These are phyloP conservation scores for Himalopsyche tibetana DNA, from an alignment of 2,888 invertebrate genomes.

Conservation along the genomic window DNA sequence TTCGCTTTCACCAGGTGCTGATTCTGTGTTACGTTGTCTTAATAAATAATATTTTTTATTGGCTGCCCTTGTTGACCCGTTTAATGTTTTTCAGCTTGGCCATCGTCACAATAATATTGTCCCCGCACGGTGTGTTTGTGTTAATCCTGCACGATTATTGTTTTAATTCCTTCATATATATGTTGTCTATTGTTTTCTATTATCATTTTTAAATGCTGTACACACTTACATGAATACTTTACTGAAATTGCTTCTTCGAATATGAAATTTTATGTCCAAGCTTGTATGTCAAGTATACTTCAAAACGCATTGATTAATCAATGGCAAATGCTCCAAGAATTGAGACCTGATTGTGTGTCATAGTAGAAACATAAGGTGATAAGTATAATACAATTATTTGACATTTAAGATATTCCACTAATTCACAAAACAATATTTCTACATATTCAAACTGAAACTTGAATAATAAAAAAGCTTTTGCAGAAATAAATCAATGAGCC, in stretches of 20 bases:
- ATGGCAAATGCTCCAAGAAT: too few species aligned
- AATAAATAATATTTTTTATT: not conserved
- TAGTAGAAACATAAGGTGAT: too few species aligned
- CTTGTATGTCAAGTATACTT: too few species aligned
- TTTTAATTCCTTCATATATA: not conserved
- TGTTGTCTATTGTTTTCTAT: not conserved
- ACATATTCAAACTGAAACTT: too few species aligned
- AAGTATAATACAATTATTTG: too few species aligned
- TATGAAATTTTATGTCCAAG: too few species aligned
- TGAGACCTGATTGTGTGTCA: too few species aligned
- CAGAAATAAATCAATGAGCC: too few species aligned
- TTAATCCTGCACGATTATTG: constrained; percentile 35
- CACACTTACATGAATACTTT: not conserved
- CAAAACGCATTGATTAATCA: too few species aligned
- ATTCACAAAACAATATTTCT: too few species aligned
- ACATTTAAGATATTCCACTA: too few species aligned
- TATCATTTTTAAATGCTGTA: not conserved
- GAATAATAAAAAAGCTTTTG: too few species aligned
- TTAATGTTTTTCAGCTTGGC: constrained; percentile 17
- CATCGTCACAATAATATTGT: constrained; percentile 25
- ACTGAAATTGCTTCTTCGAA: not conserved
- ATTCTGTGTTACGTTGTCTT: not conserved
- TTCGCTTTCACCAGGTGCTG: not conserved
- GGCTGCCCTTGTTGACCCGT: not conserved
- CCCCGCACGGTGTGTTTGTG: constrained; percentile 37